Evolutionary conservation across 2,888 invertebrate species (phyloP), one percentile per base, ranked within the genome.

Genomic region (Leptura quadrifasciata): DNA sequence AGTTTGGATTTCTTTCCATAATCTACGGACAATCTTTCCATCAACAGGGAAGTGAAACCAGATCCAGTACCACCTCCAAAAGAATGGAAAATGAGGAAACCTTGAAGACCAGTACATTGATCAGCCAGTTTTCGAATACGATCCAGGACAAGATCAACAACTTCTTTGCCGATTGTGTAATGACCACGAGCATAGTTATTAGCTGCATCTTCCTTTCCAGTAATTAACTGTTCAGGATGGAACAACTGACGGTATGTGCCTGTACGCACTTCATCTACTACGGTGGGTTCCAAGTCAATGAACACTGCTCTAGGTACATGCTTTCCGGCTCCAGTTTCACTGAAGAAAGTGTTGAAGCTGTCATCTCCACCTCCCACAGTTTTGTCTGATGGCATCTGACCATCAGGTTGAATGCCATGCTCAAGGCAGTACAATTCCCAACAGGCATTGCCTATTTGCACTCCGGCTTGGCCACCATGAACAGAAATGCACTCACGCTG

Each of bases 161-260:
- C 21, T 57, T 57, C 57, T 4, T 57, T 57, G 3, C 57, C 57
- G 10, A 57, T 57, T 10, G 57, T 57, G 21, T 57, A 57, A 10
- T 57, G 57, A 21, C 57, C 57, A 20, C 57, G 57, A 20, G 57
- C 57, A 21, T 57, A 57, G 12, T 57, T 57, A 12, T 57, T 57
- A 20, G 57, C 57, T 10, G 57, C 57, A 20, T 57, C 57, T 20
- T 57, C 57, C 6, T 57, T 57, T 57, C 57, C 57, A 2, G 57
- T 57, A 6, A 57, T 57, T 15, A 57, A 10, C 15, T 57, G 57
- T 21, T 57, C 57, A 8, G 57, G 57, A 9, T 57, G 57, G 15
- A 57, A 57, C 57, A 57, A 21, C 57, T 57, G 57, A 57, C 57
- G 57, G 57, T 57, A 57, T 57, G 57, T 57, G 3, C 57, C 57